Conservation (phyloP, 2,113 vertebrate species). For the Corythoichthys intestinalis region DNA sequence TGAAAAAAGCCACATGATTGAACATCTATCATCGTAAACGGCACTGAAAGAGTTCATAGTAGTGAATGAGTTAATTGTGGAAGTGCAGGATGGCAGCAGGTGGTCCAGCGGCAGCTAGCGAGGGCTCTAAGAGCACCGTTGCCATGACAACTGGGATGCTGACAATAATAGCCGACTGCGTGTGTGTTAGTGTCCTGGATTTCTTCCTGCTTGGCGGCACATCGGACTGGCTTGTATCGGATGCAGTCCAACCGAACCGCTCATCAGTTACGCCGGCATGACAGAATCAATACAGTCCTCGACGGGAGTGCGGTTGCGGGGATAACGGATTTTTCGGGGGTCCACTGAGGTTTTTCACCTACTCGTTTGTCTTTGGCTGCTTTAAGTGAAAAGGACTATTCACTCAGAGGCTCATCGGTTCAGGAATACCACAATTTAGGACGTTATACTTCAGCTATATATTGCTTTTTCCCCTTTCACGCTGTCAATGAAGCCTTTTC, state of each 20-base stretch:
- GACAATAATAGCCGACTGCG: constrained; percentile 56
- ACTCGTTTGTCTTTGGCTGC: not conserved
- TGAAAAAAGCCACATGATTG: too few relatives aligned
- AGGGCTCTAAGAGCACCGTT: constrained; percentile 67
- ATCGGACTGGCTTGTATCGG: not conserved
- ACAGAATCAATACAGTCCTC: not conserved
- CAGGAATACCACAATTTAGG: too few relatives aligned
- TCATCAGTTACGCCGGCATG: not conserved
- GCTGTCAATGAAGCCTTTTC: not conserved
- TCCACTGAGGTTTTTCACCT: not conserved
- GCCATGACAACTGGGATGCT: constrained; percentile 73
- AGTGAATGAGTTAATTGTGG: constrained; percentile 14
- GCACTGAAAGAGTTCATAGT: too few relatives aligned
- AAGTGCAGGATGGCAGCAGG: constrained; percentile 61
- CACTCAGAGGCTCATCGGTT: not conserved
- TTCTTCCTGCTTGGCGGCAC: not conserved
- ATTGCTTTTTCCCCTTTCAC: not conserved
- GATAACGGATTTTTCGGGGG: not conserved
- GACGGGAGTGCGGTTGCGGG: not conserved
- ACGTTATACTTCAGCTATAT: too few relatives aligned
- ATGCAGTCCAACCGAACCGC: not conserved
- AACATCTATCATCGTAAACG: too few relatives aligned
- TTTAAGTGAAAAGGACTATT: not conserved
- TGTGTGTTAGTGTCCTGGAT: not conserved
- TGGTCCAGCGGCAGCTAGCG: constrained; percentile 65